Evolutionary conservation across 2,888 invertebrate species (phyloP), one percentile per base, ranked within the genome.

Genomic region (Apoderus coryli): DNA sequence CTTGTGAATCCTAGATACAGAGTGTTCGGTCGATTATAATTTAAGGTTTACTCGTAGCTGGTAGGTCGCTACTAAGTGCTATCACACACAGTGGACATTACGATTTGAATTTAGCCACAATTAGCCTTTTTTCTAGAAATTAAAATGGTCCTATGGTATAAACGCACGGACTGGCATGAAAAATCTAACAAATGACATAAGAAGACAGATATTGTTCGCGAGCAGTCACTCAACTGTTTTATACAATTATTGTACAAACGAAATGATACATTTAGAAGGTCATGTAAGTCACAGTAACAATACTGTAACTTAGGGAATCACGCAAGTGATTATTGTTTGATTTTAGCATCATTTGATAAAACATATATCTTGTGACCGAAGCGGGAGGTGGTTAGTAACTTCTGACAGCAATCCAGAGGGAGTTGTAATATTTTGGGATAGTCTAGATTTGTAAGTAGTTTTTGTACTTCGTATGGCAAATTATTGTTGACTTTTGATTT

Each of bases 231-330:
- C 66, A 31, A 70, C 64, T 1, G 60, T 77, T 5, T 45, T 78
- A 1, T 76, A 72, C 50, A 66, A 78, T 55, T 73, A 72, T 59
- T 60, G 60, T 22, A 59, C 58, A 4, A 67, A 69, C 29, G 53
- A 61, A 33, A 72, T 73, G 64, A 59, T 56, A 43, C 64, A 72
- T 40, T 59, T 79, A 22, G 72, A 73, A 45, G 77, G 76, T 25
- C 79, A 79, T 48, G 78, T 78, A 47, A 64, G 68, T 16, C 7
- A 14, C n/a, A n/a, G n/a, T n/a, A n/a, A n/a, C n/a, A n/a, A n/a
- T n/a, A n/a, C n/a, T n/a, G n/a, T n/a, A n/a, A n/a, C n/a, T n/a
- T n/a, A n/a, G n/a, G n/a, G n/a, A n/a, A n/a, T n/a, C n/a, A n/a
- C n/a, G n/a, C n/a, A n/a, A n/a, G n/a, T n/a, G n/a, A n/a, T n/a